These are phyloP conservation scores for Pseudachorutes palmiensis DNA, from an alignment of 1,140 invertebrate genomes.

Conservation along the genomic window DNA sequence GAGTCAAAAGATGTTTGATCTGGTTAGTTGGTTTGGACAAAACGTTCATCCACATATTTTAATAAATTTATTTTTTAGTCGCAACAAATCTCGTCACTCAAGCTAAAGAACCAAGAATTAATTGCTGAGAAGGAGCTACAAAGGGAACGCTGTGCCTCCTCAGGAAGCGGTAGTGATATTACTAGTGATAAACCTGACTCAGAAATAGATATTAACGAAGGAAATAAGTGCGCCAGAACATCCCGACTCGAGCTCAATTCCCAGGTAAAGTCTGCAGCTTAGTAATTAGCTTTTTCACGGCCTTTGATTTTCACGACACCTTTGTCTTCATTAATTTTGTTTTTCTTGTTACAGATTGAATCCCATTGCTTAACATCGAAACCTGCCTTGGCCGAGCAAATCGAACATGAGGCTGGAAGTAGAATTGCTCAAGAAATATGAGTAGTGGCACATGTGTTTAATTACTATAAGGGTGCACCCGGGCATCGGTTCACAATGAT, in stretches of 20 bases:
- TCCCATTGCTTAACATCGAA: conserved; percentile 2
- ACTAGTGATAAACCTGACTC: conserved; percentile 30
- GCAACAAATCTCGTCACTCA: conserved; percentile 37
- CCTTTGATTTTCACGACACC: neutral
- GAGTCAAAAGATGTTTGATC: conserved; percentile 30
- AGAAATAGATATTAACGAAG: conserved; percentile 32
- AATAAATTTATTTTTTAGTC: too few relatives aligned
- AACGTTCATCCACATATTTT: conserved; percentile 12
- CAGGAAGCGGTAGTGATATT: conserved; percentile 25
- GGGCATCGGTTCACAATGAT: neutral
- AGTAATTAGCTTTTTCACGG: too few relatives aligned
- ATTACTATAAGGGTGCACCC: too few relatives aligned
- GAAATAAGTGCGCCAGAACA: conserved; percentile 28
- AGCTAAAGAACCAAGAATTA: conserved; percentile 37
- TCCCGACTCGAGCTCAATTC: conserved; percentile 23
- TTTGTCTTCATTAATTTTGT: conserved; percentile 7
- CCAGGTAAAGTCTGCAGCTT: conserved; percentile 16
- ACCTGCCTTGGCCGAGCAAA: neutral
- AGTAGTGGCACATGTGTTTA: neutral
- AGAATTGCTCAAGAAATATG: conserved; percentile 11
- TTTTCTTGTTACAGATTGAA: neutral
- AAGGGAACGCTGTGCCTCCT: conserved; percentile 26
- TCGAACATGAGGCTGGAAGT: neutral
- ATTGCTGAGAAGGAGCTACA: conserved; percentile 35
- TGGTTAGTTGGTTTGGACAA: neutral